phyloP scores from a whole-genome alignment of 2,888 invertebrate species.

The Emmelina monodactyla region DNA sequence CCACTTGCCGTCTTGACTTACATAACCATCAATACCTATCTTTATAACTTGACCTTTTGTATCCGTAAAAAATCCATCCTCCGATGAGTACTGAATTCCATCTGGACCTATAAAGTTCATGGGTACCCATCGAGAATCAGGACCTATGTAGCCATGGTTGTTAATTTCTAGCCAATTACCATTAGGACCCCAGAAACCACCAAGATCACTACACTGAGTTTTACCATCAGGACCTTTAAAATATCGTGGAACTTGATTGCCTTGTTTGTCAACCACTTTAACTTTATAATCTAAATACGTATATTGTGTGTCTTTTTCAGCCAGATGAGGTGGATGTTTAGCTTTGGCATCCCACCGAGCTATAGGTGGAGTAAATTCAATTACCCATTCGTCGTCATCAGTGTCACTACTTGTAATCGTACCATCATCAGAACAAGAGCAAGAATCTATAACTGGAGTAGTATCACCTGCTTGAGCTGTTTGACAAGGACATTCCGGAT shows the following conservation, averaged over 20 bases:
- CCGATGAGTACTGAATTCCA: constrained; percentile 43
- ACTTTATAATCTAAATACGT: constrained; percentile 53
- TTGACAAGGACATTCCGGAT: constrained; percentile 46
- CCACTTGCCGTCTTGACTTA: constrained; percentile 51
- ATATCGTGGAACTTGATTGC: constrained; percentile 45
- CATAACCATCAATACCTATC: constrained; percentile 49
- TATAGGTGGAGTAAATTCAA: constrained; percentile 50
- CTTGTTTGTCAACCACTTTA: constrained; percentile 42
- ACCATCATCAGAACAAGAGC: constrained; percentile 48
- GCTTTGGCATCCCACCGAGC: constrained; percentile 43
- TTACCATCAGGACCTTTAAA: constrained; percentile 54
- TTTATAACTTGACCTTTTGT: constrained; percentile 26
- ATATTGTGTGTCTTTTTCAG: constrained; percentile 37
- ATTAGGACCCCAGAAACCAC: constrained; percentile 47
- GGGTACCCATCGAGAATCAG: constrained; percentile 51
- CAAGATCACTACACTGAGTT: constrained; percentile 50
- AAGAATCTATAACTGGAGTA: constrained; percentile 40
- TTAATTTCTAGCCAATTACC: constrained; percentile 48
- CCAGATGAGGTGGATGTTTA: constrained; percentile 32
- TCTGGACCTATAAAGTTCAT: constrained; percentile 50
- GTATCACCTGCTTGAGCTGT: constrained; percentile 20
- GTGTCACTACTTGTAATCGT: constrained; percentile 43
- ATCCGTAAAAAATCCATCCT: constrained; percentile 45
- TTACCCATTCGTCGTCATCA: constrained; percentile 52
- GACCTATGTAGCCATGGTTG: constrained; percentile 53